Evolutionary conservation across 2,797 vertebrate genomes (phyloP).

Genomic region (Eleutherodactylus coqui): DNA sequence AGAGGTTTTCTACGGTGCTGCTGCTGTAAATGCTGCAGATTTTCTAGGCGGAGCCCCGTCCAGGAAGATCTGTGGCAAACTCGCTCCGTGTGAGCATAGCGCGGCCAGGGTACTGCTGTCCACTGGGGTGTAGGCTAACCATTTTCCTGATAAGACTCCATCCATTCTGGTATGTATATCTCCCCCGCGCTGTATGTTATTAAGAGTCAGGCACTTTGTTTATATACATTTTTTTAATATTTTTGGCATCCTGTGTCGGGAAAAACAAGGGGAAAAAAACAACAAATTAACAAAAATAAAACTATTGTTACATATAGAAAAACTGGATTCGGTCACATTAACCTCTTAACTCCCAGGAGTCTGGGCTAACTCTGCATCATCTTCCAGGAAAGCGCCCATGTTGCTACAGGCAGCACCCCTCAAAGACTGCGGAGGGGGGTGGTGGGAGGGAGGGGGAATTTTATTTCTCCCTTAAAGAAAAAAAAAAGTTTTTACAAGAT

Average conservation of each 20-base stretch:
- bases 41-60: too few relatives aligned
- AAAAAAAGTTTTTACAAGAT: constrained; percentile 54
- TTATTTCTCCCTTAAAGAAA: constrained; percentile 1
- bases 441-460: neutral
- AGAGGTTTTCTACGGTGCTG: too few relatives aligned
- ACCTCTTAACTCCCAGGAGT: neutral
- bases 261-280: neutral
- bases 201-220: neutral
- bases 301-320: constrained; percentile 34
- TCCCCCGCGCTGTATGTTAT: neutral
- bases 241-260: constrained; percentile 61
- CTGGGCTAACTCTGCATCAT: neutral
- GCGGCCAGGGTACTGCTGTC: too few relatives aligned
- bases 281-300: constrained; percentile 36
- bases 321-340: constrained; percentile 8
- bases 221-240: constrained; percentile 45
- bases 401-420: constrained; percentile 8
- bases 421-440: neutral
- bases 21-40: too few relatives aligned
- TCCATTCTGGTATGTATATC: too few relatives aligned
- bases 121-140: too few relatives aligned
- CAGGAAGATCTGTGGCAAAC: too few relatives aligned
- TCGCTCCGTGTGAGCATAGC: too few relatives aligned
- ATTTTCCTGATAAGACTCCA: too few relatives aligned
- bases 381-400: neutral